These are phyloP conservation scores for Osedax frankpressi DNA, from an alignment of 2,888 invertebrate genomes.

Conservation along the genomic window DNA sequence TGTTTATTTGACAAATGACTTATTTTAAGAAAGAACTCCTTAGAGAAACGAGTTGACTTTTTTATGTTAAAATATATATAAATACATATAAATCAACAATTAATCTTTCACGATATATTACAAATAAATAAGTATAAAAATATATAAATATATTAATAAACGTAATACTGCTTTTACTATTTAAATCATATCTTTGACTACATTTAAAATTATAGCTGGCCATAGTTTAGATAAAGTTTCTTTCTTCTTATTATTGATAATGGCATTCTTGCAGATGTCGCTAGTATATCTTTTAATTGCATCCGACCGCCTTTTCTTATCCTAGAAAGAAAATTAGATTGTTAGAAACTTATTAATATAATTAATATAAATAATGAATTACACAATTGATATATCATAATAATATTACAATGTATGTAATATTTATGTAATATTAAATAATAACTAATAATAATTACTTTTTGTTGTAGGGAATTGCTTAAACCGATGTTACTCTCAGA, in stretches of 20 bases:
- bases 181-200: background rate
- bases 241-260: background rate
- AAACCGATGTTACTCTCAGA: background rate
- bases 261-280: background rate
- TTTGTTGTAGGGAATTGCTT: background rate
- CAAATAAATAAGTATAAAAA: too few species aligned
- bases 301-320: background rate
- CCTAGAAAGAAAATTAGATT: background rate
- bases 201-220: background rate
- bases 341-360: background rate
- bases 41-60: too few species aligned
- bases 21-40: too few species aligned
- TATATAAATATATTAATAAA: too few species aligned
- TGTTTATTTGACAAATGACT: too few species aligned
- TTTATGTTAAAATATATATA: too few species aligned
- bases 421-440: background rate
- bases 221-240: background rate
- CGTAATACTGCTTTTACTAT: too few species aligned
- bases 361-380: background rate
- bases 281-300: background rate
- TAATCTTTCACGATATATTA: too few species aligned
- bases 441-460: background rate
- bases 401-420: background rate
- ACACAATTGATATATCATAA: background rate
- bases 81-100: too few species aligned